These are phyloP conservation scores for Conistra vaccinii DNA, from an alignment of 2,888 invertebrate genomes.

Conservation along the genomic window DNA sequence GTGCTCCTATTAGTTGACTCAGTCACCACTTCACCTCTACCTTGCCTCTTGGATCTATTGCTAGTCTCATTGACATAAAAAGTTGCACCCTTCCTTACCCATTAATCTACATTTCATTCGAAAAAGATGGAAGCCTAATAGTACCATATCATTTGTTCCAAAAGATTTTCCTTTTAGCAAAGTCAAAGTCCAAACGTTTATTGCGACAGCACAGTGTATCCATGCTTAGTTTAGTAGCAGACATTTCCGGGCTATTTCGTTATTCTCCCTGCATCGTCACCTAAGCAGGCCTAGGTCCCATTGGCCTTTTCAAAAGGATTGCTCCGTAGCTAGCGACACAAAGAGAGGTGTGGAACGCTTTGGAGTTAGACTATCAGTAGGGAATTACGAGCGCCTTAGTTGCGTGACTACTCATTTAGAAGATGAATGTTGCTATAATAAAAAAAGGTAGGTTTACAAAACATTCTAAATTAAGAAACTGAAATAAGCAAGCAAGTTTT, in stretches of 20 bases:
- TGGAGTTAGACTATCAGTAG: slow-evolving; percentile 6
- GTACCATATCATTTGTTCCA: not conserved
- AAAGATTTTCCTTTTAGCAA: not conserved
- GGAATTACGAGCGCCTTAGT: not conserved
- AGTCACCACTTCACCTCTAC: not conserved
- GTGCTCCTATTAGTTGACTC: not conserved
- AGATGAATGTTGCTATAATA: not conserved
- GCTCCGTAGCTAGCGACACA: not conserved
- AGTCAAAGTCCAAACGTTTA: too few species aligned
- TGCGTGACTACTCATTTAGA: not conserved
- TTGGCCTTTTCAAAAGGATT: slow-evolving; percentile 38
- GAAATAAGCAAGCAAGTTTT: not conserved
- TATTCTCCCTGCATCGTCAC: not conserved
- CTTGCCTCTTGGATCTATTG: not conserved
- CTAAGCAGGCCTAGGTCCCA: slow-evolving; percentile 18
- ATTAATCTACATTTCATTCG: not conserved
- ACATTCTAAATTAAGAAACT: not conserved
- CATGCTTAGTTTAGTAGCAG: slow-evolving; percentile 15
- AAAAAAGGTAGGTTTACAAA: not conserved
- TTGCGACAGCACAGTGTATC: not conserved
- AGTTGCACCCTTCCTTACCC: not conserved
- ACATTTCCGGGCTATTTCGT: not conserved
- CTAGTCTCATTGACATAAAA: not conserved
- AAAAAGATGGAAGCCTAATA: not conserved
- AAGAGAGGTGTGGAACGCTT: slow-evolving; percentile 28